Evolutionary conservation across 2,797 vertebrate species (phyloP).

Genomic region (Lithobates sylvaticus): DNA sequence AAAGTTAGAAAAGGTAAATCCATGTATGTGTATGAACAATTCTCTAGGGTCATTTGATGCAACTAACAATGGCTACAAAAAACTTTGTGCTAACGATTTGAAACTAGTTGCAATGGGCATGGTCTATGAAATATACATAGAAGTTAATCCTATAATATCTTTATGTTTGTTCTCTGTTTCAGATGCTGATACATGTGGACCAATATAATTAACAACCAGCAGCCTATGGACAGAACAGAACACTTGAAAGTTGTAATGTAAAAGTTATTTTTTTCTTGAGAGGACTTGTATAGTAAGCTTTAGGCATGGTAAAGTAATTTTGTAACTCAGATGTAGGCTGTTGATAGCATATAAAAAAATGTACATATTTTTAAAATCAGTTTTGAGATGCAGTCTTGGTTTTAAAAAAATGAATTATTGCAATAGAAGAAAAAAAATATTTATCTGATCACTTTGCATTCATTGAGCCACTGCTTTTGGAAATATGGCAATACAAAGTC

Average conservation of each 20-base stretch:
- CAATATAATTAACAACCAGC: too few species aligned
- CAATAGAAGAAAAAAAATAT: too few species aligned
- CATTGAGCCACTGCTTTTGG: conserved; percentile 66
- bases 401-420: too few species aligned
- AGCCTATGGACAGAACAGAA: too few species aligned
- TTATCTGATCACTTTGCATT: conserved; percentile 51
- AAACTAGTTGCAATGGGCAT: background rate
- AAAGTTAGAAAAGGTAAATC: background rate
- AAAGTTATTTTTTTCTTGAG: background rate
- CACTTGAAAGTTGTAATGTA: too few species aligned
- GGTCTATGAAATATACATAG: background rate
- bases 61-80: background rate
- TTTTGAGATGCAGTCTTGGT: too few species aligned
- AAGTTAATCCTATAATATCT: background rate
- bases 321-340: too few species aligned
- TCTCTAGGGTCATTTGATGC: background rate
- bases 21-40: background rate
- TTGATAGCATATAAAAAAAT: too few species aligned
- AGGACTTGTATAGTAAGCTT: background rate
- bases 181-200: too few species aligned
- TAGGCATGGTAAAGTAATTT: background rate
- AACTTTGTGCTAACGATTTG: background rate
- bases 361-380: too few species aligned
- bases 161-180: background rate
- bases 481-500: conserved; percentile 73